phyloP scores from a whole-genome alignment of 2,888 invertebrate genomes.

The Microctonus brassicae region DNA sequence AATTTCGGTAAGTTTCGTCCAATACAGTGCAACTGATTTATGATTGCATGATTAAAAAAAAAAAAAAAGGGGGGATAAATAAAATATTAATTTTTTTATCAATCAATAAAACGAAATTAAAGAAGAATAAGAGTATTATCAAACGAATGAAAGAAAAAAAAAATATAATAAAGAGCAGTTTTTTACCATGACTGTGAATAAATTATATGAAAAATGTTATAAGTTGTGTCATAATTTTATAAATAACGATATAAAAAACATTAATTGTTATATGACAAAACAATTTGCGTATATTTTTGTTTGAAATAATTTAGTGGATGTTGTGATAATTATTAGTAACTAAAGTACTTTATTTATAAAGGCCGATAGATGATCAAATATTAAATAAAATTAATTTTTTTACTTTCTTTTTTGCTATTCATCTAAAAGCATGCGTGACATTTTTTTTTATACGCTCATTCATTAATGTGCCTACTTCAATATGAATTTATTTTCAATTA shows the following conservation, averaged over 20 bases:
- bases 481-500: not conserved
- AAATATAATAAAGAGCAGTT: not conserved
- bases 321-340: not conserved
- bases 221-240: slow-evolving; percentile 53
- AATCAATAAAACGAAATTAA: not conserved
- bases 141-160: not conserved
- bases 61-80: no score
- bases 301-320: not conserved
- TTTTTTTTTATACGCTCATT: not conserved
- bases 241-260: not conserved
- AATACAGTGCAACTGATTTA: slow-evolving; percentile 68
- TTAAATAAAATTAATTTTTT: not conserved
- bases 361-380: not conserved
- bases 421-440: not conserved
- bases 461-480: not conserved
- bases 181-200: not conserved
- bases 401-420: not conserved
- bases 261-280: not conserved
- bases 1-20: slow-evolving; percentile 79
- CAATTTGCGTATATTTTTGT: not conserved
- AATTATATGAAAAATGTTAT: slow-evolving; percentile 42
- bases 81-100: not conserved
- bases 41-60: slow-evolving; percentile 5
- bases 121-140: not conserved
- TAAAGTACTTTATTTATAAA: not conserved